Percentiles rank a stretch among this genome's conserved stretches.
Evolutionary conservation across 1,140 invertebrate genomes (phyloP).

Genomic region (Meloidogyne floridensis): DNA sequence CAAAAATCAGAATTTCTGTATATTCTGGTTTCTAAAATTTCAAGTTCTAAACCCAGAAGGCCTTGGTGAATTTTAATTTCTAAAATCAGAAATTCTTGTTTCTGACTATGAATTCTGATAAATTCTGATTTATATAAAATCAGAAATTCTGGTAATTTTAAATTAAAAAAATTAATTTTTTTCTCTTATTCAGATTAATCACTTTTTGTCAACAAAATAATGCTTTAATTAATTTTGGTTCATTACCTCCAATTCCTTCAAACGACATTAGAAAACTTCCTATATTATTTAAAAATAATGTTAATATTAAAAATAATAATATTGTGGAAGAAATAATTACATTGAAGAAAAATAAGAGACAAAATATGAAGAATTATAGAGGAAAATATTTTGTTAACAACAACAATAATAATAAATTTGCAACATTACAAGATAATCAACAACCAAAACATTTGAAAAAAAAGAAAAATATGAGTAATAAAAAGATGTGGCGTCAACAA

Average conservation of each 20-base stretch:
- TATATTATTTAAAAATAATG: not conserved
- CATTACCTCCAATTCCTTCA: not conserved
- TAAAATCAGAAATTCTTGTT: too few species aligned
- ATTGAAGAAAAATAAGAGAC: not conserved
- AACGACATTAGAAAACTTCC: not conserved
- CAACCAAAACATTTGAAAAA: not conserved
- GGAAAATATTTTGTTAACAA: too few species aligned
- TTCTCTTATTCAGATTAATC: not conserved
- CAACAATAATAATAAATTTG: too few species aligned
- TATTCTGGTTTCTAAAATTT: too few species aligned
- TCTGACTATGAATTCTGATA: too few species aligned
- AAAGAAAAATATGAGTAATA: not conserved
- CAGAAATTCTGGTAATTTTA: too few species aligned
- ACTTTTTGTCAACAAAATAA: conserved; percentile 4
- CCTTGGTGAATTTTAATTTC: too few species aligned
- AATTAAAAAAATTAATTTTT: not conserved
- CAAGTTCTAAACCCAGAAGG: too few species aligned
- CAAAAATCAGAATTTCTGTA: too few species aligned
- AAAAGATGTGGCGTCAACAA: too few species aligned
- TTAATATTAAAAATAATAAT: not conserved
- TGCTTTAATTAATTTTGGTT: conserved; percentile 4
- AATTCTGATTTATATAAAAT: too few species aligned
- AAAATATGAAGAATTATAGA: too few species aligned
- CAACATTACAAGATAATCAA: not conserved
- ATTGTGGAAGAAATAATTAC: not conserved